A percentile compares a stretch with the other conserved stretches of the same genome.
Evolutionary conservation across 2,888 invertebrate genomes (phyloP).

Genomic region (Maniola hyperantus): DNA sequence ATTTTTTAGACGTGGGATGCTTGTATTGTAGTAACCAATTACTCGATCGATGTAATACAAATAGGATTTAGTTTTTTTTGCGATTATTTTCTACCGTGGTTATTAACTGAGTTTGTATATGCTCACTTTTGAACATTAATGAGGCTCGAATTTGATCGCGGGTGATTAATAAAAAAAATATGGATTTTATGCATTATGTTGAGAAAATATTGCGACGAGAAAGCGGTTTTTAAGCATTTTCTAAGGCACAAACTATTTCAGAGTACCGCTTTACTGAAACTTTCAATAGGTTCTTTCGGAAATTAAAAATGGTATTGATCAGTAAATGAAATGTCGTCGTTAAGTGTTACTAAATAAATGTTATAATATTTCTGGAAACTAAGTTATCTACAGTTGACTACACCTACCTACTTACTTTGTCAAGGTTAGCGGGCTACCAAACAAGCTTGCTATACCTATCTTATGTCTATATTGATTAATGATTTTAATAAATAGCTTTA

Average conservation of each 20-base stretch:
- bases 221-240: not conserved
- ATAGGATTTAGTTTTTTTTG: not conserved
- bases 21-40: constrained; percentile 45
- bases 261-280: not conserved
- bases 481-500: not conserved
- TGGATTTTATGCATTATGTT: not conserved
- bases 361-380: not conserved
- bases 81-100: too few species aligned
- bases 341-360: not conserved
- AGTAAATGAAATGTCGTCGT: not conserved
- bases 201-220: not conserved
- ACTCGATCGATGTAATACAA: not conserved
- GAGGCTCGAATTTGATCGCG: not conserved
- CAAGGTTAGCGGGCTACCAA: constrained; percentile 1
- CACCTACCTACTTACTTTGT: not conserved
- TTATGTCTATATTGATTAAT: not conserved
- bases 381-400: not conserved
- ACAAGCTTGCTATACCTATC: not conserved
- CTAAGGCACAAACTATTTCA: not conserved
- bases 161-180: too few species aligned
- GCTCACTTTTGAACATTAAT: too few species aligned
- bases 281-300: too few species aligned
- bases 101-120: too few species aligned
- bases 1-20: constrained; percentile 47
- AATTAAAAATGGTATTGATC: too few species aligned